Conservation (phyloP, 2,113 vertebrate species). For the Hepsetus odoe region DNA sequence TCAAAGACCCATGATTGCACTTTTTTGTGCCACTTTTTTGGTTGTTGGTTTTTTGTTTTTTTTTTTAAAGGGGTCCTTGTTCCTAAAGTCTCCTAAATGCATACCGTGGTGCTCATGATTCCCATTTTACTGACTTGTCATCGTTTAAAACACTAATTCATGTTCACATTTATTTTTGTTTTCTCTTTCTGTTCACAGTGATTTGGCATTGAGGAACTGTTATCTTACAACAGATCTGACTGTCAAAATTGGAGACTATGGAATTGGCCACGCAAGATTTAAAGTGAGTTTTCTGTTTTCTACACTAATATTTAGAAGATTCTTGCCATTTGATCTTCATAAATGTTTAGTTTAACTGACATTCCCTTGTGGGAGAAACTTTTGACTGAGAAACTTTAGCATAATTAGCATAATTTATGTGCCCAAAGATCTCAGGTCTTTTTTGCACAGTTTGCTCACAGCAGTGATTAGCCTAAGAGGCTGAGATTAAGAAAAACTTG, state of each 20-base stretch:
- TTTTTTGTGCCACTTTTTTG: no score
- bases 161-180: not conserved
- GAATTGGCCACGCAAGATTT: conserved; percentile 89
- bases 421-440: not conserved
- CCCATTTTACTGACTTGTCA: no score
- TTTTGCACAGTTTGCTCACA: not conserved
- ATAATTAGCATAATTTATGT: no score
- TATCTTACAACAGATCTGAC: conserved; percentile 94
- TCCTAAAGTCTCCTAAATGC: not conserved
- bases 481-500: not conserved
- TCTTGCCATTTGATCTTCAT: not conserved
- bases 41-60: no score
- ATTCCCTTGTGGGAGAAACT: not conserved
- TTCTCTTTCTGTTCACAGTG: conserved; percentile 71
- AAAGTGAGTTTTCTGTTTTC: conserved; percentile 79
- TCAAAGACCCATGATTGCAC: no score
- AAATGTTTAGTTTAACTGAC: not conserved
- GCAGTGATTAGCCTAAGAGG: not conserved
- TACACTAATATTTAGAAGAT: not conserved
- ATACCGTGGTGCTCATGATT: not conserved
- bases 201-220: conserved; percentile 93
- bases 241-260: conserved; percentile 96
- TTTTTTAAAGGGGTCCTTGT: no score
- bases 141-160: not conserved
- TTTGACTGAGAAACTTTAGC: no score